These are phyloP conservation scores for Kryphioiulus occultus DNA, from an alignment of 2,888 invertebrate genomes.

Conservation along the genomic window DNA sequence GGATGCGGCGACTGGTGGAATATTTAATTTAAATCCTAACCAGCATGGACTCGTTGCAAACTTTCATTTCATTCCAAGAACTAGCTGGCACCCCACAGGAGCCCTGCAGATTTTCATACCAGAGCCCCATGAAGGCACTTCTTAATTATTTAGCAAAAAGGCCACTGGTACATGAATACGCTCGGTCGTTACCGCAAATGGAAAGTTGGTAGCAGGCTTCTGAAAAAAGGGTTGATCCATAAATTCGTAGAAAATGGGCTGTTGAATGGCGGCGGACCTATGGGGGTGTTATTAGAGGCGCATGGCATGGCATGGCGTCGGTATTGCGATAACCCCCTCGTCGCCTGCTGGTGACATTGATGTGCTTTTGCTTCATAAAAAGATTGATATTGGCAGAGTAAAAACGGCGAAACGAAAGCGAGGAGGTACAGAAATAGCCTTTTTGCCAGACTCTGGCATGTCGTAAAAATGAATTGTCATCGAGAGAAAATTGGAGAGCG, in stretches of 20 bases:
- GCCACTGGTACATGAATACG: background rate
- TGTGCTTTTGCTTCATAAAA: constrained; percentile 5
- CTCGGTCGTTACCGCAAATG: background rate
- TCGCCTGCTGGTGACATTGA: constrained; percentile 5
- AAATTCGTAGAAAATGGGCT: background rate
- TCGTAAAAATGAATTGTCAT: constrained; percentile 5
- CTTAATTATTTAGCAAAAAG: background rate
- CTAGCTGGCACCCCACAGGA: background rate
- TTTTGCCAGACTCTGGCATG: background rate
- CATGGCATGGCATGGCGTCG: no score
- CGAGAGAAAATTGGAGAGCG: background rate
- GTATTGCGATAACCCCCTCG: background rate
- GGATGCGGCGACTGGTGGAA: no score
- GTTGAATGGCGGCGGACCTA: background rate
- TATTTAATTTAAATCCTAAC: no score
- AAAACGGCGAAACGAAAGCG: background rate
- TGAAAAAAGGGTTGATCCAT: background rate
- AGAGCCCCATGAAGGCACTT: background rate
- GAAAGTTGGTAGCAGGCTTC: background rate
- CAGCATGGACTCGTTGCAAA: no score
- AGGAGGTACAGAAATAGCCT: background rate
- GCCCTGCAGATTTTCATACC: background rate
- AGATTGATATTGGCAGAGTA: background rate
- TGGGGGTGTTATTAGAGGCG: background rate
- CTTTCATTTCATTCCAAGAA: no score